Percentiles rank a stretch among this genome's conserved stretches.
These are phyloP conservation scores for Tupaia tana DNA, from an alignment of 2,113 vertebrate genomes.

Conservation along the genomic window DNA sequence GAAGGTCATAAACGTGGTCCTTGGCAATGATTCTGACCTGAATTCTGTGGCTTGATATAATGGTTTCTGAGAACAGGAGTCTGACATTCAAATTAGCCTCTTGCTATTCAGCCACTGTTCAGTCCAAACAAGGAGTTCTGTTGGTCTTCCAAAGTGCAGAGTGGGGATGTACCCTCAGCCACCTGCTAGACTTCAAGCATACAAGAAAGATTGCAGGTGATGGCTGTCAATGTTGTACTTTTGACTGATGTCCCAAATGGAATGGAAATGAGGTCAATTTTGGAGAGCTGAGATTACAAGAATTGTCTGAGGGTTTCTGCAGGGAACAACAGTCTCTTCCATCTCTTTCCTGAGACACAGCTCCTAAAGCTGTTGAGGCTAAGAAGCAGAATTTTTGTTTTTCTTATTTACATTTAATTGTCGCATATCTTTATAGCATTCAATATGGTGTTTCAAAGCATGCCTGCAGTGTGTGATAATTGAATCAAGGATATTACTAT, in stretches of 20 bases:
- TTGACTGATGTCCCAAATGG: not conserved
- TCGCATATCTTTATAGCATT: too few relatives aligned
- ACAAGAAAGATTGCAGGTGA: not conserved
- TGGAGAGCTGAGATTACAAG: not conserved
- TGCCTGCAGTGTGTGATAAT: too few relatives aligned
- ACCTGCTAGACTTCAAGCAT: too few relatives aligned
- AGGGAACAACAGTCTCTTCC: not conserved
- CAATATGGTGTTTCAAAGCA: too few relatives aligned
- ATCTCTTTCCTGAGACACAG: not conserved
- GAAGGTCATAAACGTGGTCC: not conserved
- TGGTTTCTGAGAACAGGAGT: not conserved
- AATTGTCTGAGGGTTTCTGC: accelerated
- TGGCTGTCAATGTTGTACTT: not conserved
- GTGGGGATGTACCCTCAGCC: too few relatives aligned
- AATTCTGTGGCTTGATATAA: not conserved
- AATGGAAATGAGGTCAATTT: not conserved
- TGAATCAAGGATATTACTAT: too few relatives aligned
- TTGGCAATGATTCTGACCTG: accelerated
- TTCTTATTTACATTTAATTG: too few relatives aligned
- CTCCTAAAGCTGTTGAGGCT: not conserved
- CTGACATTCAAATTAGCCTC: not conserved
- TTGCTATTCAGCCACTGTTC: not conserved
- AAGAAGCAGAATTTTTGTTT: not conserved
- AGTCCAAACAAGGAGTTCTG: not conserved
- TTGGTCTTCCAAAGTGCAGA: not conserved